A percentile compares a stretch with the other conserved stretches of the same genome.
phyloP scores from a whole-genome alignment of 2,797 vertebrate genomes.

The Telmatherina bonti region DNA sequence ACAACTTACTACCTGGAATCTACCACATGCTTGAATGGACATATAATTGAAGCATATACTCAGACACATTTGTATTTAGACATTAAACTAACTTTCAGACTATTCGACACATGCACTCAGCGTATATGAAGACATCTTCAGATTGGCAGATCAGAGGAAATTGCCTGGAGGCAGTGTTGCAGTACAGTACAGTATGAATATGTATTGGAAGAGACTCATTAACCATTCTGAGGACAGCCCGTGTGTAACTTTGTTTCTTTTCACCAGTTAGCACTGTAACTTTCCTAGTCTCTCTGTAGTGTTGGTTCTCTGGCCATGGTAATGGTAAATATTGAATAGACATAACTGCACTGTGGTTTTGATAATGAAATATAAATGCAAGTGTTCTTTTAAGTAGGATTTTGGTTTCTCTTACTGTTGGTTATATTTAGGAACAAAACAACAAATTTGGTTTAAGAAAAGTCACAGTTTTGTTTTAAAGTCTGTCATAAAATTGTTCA shows the following conservation, averaged over 20 bases:
- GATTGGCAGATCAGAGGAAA: conserved; percentile 24
- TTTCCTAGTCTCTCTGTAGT: background rate
- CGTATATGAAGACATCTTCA: conserved; percentile 18
- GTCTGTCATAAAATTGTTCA: background rate
- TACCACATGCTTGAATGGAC: background rate
- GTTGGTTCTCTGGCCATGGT: background rate
- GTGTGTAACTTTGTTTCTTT: background rate
- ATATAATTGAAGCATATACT: background rate
- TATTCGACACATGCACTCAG: background rate
- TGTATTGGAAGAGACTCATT: conserved; percentile 10
- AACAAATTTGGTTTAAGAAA: background rate
- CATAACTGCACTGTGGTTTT: too few relatives aligned
- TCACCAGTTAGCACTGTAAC: background rate
- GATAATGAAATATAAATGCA: background rate
- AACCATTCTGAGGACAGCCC: conserved; percentile 1
- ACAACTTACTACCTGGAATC: background rate
- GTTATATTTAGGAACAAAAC: background rate
- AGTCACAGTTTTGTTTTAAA: background rate
- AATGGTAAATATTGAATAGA: background rate
- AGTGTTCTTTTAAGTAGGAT: background rate
- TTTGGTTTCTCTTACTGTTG: background rate
- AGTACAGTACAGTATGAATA: conserved; percentile 10
- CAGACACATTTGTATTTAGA: conserved; percentile 8
- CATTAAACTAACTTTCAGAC: conserved; percentile 14
- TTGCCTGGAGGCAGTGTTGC: conserved; percentile 27